phyloP scores from a whole-genome alignment of 2,888 invertebrate species.

The Drosophila parthenogenetica region DNA sequence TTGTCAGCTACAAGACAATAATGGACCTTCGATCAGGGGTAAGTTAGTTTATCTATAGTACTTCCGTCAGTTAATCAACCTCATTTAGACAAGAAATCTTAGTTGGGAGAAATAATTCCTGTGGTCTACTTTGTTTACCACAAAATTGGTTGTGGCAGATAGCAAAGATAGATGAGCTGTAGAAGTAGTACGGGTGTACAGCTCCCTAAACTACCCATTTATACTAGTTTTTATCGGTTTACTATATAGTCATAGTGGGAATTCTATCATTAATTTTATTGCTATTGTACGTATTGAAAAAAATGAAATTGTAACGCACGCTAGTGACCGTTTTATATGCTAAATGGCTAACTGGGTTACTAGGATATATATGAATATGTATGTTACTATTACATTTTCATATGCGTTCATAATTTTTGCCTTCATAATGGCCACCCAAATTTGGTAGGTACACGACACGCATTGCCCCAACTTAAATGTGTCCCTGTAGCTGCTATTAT shows the following conservation, averaged over 20 bases:
- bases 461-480: conserved; percentile 53
- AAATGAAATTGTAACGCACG: conserved; percentile 60
- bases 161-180: too few relatives aligned
- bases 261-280: conserved; percentile 11
- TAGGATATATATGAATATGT: conserved; percentile 59
- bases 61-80: too few relatives aligned
- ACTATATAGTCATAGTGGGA: neutral
- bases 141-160: neutral
- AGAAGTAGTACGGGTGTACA: too few relatives aligned
- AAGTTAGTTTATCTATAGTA: conserved; percentile 69
- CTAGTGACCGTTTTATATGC: conserved; percentile 34
- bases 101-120: too few relatives aligned
- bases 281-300: conserved; percentile 18
- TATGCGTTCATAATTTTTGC: conserved; percentile 69
- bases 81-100: too few relatives aligned
- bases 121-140: neutral
- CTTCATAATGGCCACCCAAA: conserved; percentile 66
- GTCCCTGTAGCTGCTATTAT: conserved; percentile 32
- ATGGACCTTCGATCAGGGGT: conserved; percentile 90
- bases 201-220: too few relatives aligned
- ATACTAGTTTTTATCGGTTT: too few relatives aligned
- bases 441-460: conserved; percentile 67
- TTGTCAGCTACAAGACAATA: conserved; percentile 87
- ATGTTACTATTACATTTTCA: conserved; percentile 48
- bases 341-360: conserved; percentile 69